Base-by-base conservation (phyloP, 92 coral and sea anemone species). In the Plumapathes pennacea region DNA sequence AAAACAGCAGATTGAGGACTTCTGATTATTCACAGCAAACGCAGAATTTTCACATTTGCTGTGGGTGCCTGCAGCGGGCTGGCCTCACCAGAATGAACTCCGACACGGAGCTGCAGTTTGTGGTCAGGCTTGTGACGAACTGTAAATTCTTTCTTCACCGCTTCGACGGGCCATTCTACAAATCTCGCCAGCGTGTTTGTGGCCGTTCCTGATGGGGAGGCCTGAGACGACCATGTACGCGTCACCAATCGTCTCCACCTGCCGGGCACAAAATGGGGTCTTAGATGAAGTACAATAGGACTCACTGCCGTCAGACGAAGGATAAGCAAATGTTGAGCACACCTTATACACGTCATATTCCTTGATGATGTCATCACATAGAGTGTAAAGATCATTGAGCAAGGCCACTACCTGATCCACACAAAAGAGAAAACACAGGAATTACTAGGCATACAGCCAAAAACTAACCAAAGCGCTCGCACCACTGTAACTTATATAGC, bases 141-240 rank as follows among this genome's bases (percentile, higher is more conserved):
- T 30, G 57, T 54, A 28, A 75, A 75, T 32, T 54, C 66, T 11
- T 34, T 66, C 38, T 66, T 53, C 60, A 75, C 82, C 56, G 82
- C 68, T 36, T 65, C 76, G 30, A 75, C 82, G 31, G 66, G 82
- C 67, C 82, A 75, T 75, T 60, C 76, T 74, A 50, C 74, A 64
- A 19, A 75, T 66, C 54, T 75, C 82, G 7, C 75, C 65, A 5
- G 81, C 81, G 32, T 74, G 81, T 40, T 58, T 68, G 5, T 50
- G 45, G 6, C 81, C 81, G 38, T 75, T 75, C 12, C 76, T 68
- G 24, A 75, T 75, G 3, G 82, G 82, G 1, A 75, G 69, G 17
- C 82, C 81, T 42, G 71, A 60, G 50, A 74, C 81, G 13, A 74
- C 81, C 81, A 74, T 74, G 67, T 74, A 74, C 32, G 81, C 81